Percentiles rank a stretch among this genome's conserved stretches.
Conservation (phyloP, 1,140 invertebrate genomes). For the Anastrepha ludens region DNA sequence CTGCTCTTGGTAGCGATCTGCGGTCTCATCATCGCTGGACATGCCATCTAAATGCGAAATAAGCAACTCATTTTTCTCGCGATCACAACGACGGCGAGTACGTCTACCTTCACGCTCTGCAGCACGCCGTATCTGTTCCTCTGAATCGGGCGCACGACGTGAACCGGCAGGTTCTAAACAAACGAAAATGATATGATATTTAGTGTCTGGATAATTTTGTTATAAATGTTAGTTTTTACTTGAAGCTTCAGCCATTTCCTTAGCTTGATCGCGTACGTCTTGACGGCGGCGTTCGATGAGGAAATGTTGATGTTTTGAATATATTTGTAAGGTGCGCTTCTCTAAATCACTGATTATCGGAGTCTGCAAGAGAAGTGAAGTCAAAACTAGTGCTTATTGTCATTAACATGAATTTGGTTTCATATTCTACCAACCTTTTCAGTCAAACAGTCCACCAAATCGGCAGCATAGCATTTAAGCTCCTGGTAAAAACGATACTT, state of each 20-base stretch:
- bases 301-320: constrained; percentile 83
- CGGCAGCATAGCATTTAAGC: constrained; percentile 94
- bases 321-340: constrained; percentile 83
- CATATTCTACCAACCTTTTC: constrained; percentile 80
- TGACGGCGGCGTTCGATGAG: constrained; percentile 88
- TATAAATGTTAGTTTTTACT: constrained; percentile 73
- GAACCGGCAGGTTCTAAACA: constrained; percentile 65
- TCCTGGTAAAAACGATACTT: constrained; percentile 96
- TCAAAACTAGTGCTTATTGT: not conserved
- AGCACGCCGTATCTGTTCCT: constrained; percentile 84
- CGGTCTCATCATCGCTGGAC: constrained; percentile 97
- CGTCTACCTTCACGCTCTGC: constrained; percentile 93
- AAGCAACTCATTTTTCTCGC: constrained; percentile 77
- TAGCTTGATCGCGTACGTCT: constrained; percentile 94
- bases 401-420: not conserved
- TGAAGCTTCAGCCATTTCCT: constrained; percentile 85
- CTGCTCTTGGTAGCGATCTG: constrained; percentile 85
- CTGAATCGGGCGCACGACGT: constrained; percentile 79
- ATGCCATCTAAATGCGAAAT: constrained; percentile 91
- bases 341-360: constrained; percentile 86
- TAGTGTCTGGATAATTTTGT: not conserved
- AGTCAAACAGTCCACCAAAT: constrained; percentile 97
- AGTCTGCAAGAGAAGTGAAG: constrained; percentile 78
- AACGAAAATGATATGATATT: not conserved
- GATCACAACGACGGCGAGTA: constrained; percentile 83